Percentiles rank a stretch among this genome's conserved stretches.
Conservation (phyloP, 2,888 invertebrate species). For the Adineta ricciae region DNA sequence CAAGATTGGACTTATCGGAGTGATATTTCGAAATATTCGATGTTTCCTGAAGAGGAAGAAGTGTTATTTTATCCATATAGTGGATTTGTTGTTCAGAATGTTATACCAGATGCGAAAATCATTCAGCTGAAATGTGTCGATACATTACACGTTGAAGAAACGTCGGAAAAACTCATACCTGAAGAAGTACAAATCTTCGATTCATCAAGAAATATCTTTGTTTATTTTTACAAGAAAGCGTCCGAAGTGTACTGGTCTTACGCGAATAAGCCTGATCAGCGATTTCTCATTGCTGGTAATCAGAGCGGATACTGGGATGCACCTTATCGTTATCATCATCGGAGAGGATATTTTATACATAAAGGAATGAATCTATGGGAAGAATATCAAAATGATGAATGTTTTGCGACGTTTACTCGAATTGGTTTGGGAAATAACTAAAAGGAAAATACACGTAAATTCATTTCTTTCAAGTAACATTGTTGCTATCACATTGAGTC, state of each 20-base stretch:
- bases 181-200: neutral
- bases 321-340: neutral
- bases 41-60: too few relatives aligned
- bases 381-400: neutral
- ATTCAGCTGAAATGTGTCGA: too few relatives aligned
- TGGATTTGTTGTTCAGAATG: too few relatives aligned
- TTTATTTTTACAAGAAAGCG: neutral
- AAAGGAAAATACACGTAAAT: too few relatives aligned
- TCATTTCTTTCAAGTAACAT: too few relatives aligned
- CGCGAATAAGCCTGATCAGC: neutral
- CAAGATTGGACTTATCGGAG: too few relatives aligned
- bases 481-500: too few relatives aligned
- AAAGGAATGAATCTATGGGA: neutral
- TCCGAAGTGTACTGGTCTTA: neutral
- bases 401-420: neutral
- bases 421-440: too few relatives aligned
- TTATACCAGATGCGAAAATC: too few relatives aligned
- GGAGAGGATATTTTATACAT: neutral
- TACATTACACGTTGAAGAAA: too few relatives aligned
- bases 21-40: too few relatives aligned
- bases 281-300: neutral
- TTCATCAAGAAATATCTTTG: neutral
- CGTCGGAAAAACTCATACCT: neutral
- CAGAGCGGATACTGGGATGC: neutral
- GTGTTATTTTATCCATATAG: too few relatives aligned